Conservation (phyloP, 35 echinoderm and acorn worm species). For the Stichopus chloronotus region DNA sequence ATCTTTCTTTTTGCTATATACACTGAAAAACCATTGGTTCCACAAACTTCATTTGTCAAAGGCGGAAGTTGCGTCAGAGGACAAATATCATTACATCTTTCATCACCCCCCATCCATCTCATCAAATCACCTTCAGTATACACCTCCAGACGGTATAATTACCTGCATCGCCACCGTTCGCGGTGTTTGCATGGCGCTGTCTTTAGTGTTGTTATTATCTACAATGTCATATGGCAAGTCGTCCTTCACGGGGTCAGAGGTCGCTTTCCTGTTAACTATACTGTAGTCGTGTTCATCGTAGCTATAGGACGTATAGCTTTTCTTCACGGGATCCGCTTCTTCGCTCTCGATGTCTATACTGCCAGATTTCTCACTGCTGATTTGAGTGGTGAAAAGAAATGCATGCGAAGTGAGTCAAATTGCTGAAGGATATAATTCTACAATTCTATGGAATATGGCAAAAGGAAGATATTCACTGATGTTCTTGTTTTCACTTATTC, state of each 20-base stretch:
- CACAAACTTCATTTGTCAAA: too few relatives aligned
- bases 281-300: neutral
- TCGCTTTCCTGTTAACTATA: neutral
- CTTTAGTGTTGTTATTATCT: constrained; percentile 22
- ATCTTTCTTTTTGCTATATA: too few relatives aligned
- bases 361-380: neutral
- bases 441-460: neutral
- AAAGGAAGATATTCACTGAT: neutral
- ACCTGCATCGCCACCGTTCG: constrained; percentile 64
- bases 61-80: too few relatives aligned
- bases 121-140: too few relatives aligned
- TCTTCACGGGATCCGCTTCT: constrained; percentile 45
- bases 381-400: too few relatives aligned
- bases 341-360: constrained; percentile 43
- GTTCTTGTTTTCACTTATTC: too few relatives aligned
- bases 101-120: too few relatives aligned
- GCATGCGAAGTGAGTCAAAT: neutral
- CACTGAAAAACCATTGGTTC: too few relatives aligned
- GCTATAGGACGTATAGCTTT: neutral
- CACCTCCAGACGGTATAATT: neutral
- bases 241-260: neutral
- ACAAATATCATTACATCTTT: too few relatives aligned
- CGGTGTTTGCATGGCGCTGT: constrained; percentile 49
- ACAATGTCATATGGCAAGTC: constrained; percentile 9
- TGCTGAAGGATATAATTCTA: neutral